Percentiles rank a stretch among this genome's conserved stretches.
Evolutionary conservation across 2,888 invertebrate genomes (phyloP).

Genomic region (Bombyx huttoni): DNA sequence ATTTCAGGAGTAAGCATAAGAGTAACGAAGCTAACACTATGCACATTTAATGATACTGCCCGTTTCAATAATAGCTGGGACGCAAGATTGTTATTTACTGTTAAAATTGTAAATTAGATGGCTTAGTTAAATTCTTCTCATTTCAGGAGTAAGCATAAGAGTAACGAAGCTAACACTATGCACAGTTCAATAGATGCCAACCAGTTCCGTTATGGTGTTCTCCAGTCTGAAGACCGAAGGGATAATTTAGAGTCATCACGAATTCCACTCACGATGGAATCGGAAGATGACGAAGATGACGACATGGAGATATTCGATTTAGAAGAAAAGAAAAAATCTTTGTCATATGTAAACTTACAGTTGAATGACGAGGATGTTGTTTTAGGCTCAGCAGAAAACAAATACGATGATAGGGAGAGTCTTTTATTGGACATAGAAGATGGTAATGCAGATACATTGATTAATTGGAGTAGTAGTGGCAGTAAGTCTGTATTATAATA

Average conservation of each 20-base stretch:
- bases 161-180: slow-evolving; percentile 33
- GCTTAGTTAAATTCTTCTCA: not conserved
- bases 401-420: slow-evolving; percentile 35
- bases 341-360: slow-evolving; percentile 58
- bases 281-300: slow-evolving; percentile 65
- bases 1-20: slow-evolving; percentile 49
- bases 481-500: slow-evolving; percentile 55
- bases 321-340: slow-evolving; percentile 55
- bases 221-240: slow-evolving; percentile 54
- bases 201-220: slow-evolving; percentile 65
- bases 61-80: too few species aligned
- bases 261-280: slow-evolving; percentile 61
- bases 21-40: slow-evolving; percentile 36
- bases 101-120: not conserved
- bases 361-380: slow-evolving; percentile 52
- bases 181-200: slow-evolving; percentile 47
- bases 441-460: slow-evolving; percentile 40
- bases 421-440: slow-evolving; percentile 59
- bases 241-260: slow-evolving; percentile 57
- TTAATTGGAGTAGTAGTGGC: slow-evolving; percentile 53
- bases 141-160: slow-evolving; percentile 52
- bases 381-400: slow-evolving; percentile 25
- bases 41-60: too few species aligned
- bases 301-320: slow-evolving; percentile 65
- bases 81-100: too few species aligned